phyloP scores from a whole-genome alignment of 2,888 invertebrate genomes.

The Tenodera sinensis region DNA sequence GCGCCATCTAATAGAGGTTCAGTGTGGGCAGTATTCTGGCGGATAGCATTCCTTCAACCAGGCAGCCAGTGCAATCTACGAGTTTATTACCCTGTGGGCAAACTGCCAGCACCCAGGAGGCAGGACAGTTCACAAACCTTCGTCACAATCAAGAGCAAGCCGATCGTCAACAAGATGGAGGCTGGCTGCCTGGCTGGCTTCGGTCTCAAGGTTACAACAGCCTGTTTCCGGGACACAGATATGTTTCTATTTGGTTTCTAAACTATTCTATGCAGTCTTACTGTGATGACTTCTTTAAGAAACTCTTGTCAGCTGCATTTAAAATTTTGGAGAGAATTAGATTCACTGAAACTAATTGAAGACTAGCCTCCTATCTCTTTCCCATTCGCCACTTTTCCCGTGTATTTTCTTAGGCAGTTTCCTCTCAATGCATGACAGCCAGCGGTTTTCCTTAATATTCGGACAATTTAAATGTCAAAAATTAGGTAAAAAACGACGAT shows the following conservation, averaged over 20 bases:
- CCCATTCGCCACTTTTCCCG: too few species aligned
- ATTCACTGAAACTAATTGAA: too few species aligned
- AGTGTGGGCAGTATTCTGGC: not conserved
- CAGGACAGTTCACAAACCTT: not conserved
- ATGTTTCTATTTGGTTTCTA: not conserved
- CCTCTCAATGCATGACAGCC: too few species aligned
- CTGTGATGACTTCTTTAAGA: too few species aligned
- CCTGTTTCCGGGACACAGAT: not conserved
- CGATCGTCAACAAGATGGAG: not conserved
- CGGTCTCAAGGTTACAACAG: not conserved
- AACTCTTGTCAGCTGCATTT: too few species aligned
- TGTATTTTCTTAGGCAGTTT: too few species aligned
- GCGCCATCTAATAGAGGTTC: not conserved
- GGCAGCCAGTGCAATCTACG: not conserved
- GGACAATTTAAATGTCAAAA: too few species aligned
- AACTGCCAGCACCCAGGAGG: not conserved
- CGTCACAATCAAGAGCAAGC: not conserved
- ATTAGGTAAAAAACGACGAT: too few species aligned
- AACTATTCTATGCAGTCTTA: not conserved
- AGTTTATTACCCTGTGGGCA: slow-evolving; percentile 16
- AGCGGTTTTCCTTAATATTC: too few species aligned
- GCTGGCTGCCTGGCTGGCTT: not conserved
- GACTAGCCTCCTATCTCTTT: too few species aligned
- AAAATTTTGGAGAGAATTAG: too few species aligned
- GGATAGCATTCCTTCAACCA: not conserved